Evolutionary conservation across 2,113 vertebrate species (phyloP).

Genomic region (Eolophus roseicapilla): DNA sequence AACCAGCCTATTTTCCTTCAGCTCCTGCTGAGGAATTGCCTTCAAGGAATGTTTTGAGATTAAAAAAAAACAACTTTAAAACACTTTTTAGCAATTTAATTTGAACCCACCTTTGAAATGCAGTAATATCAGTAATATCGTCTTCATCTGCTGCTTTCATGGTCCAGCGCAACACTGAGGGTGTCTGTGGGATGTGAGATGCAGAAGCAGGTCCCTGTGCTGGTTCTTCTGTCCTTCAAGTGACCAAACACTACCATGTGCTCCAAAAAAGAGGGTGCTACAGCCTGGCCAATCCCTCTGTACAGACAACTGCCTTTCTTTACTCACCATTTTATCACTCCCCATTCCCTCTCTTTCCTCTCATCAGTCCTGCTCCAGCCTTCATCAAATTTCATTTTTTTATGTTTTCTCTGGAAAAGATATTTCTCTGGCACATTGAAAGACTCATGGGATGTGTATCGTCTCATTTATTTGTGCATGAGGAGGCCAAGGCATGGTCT

Average conservation of each 20-base stretch:
- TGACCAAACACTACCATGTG: accelerated
- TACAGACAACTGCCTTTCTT: neutral
- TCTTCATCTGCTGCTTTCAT: neutral
- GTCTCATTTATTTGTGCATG: neutral
- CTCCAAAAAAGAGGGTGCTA: neutral
- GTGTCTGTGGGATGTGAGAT: neutral
- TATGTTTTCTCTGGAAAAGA: neutral
- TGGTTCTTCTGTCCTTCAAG: neutral
- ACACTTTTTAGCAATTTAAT: neutral
- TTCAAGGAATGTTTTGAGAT: constrained; percentile 17
- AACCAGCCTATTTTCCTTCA: constrained; percentile 13
- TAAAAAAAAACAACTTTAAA: neutral
- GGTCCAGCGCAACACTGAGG: neutral
- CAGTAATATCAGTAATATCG: neutral
- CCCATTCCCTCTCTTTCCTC: neutral
- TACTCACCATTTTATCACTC: neutral
- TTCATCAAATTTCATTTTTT: neutral
- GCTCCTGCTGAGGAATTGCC: constrained; percentile 7
- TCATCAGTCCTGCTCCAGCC: neutral
- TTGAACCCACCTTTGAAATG: neutral
- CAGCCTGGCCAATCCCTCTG: neutral
- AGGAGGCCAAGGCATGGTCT: neutral
- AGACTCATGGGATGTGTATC: neutral
- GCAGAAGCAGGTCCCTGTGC: neutral
- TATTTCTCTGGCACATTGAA: neutral